Evolutionary conservation across 2,888 invertebrate species (phyloP), one percentile per base, ranked within the genome.

Genomic region (Eudasyphora cyanicolor): DNA sequence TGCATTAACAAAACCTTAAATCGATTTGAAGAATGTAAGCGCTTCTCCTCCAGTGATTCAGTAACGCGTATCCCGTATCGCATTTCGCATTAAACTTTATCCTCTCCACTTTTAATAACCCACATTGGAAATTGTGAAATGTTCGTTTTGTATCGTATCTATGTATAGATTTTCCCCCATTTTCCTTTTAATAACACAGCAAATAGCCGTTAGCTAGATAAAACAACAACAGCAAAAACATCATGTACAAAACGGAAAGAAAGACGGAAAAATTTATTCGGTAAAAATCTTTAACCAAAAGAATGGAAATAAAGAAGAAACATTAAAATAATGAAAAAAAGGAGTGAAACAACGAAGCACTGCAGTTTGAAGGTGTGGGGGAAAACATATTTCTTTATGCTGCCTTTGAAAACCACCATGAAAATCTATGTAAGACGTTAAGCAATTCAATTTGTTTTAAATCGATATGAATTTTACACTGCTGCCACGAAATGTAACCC

Each of bases 81-180:
- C 2, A 45, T 71, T 71, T 54, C 45, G 42, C 64, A 21, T 32
- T 57, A 57, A 69, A 69, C 19, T 71, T 42, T 32, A 64, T 57
- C 76, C 35, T 78, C 62, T 76, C 64, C 45, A 78, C 80, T 85
- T 85, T 85, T 85, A 86, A 86, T 86, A 86, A 82, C 86, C 86
- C 85, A 85, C 79, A 85, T 82, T 85, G 85, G 60, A 67, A 80
- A 76, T 49, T 51, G 24, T 38, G 64, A 42, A 80, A 80, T 51
- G 77, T 70, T 71, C 67, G 67, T 12, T 67, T 42, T 32, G n/a
- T 5, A 14, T 67, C 67, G 10, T 2, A 10, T 35, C 12, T 64
- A 2, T 51, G 21, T 19, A 10, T 45, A 5, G n/a, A 49, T 49
- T 27, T 27, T 38, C 35, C 38, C 19, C 64, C 64, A 3, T 67